A percentile compares a stretch with the other conserved stretches of the same genome.
Conservation (phyloP, 2,113 vertebrate species). For the Psilopogon haemacephalus region DNA sequence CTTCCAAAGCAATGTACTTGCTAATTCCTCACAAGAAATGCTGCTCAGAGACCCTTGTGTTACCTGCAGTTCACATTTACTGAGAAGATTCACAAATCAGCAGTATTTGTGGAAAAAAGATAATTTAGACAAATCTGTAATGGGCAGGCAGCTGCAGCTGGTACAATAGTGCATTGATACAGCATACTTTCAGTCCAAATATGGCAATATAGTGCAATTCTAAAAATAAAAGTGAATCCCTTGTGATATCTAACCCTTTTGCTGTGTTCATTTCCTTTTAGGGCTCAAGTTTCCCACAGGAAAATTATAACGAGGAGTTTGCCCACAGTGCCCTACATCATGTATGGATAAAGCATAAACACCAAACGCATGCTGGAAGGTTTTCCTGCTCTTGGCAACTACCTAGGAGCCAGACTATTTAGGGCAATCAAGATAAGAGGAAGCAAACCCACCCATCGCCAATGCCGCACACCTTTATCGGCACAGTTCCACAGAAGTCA, state of each 20-base stretch:
- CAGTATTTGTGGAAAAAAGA: neutral
- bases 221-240: slow-evolving; percentile 82
- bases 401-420: neutral
- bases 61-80: neutral
- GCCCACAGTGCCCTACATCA: slow-evolving; percentile 67
- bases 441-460: neutral
- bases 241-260: slow-evolving; percentile 76
- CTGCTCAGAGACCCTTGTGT: neutral
- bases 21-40: neutral
- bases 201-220: slow-evolving; percentile 82
- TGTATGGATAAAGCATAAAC: slow-evolving; percentile 46
- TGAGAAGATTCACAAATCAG: neutral
- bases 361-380: neutral
- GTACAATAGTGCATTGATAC: slow-evolving; percentile 68
- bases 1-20: neutral
- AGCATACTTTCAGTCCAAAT: slow-evolving; percentile 80
- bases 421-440: neutral
- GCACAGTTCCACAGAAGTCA: neutral
- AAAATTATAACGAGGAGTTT: slow-evolving; percentile 77
- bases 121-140: slow-evolving; percentile 13
- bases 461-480: neutral
- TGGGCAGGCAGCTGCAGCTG: slow-evolving; percentile 23
- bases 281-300: slow-evolving; percentile 88
- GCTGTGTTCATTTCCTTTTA: slow-evolving; percentile 79
- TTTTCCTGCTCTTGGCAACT: slow-evolving; percentile 36